Evolutionary conservation across 2,888 invertebrate genomes (phyloP), one percentile per base, ranked within the genome.

Genomic region (Nowickia ferox): DNA sequence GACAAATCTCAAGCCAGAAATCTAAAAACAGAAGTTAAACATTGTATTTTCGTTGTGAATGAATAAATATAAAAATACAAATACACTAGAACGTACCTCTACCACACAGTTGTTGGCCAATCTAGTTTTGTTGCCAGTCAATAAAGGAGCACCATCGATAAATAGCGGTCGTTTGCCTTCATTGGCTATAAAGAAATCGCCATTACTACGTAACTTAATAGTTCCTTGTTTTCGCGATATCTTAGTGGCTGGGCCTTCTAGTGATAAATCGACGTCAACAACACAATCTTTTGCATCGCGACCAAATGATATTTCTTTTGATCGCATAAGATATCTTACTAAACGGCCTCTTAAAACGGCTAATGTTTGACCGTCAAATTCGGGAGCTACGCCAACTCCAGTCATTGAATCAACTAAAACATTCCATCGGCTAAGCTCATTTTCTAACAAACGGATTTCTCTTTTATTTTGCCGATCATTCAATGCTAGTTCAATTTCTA

Each of bases 161-260:
- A 97, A 98, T 90, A 99, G 96, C 2, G 98, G 97, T 84, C 98
- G 94, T 91, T 98, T 98, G 22, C 99, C 99, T 92, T 98, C 98
- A 63, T 99, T 99, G 22, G 97, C 96, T 89, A 99, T 95, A 91
- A 97, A 97, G 93, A 99, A 99, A 91, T 99, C 98, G 0, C 98
- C 99, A 87, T 97, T 98, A 92, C 97, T 97, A 74, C 97, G 94
- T 87, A 99, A 94, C 66, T 96, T 95, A 80, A 99, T 97, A 2
- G 97, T 97, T 9, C 97, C 99, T 92, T 99, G 99, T 87, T 97
- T 95, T 59, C 99, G 94, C 0, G 98, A 98, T 55, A 98, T 96
- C 93, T 98, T 99, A 92, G 97, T 96, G 0, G 98, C 97, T 0
- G 98, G 98, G 0, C 99, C 99, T 93, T 99, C 99, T 59, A 98